phyloP scores from a whole-genome alignment of 2,113 vertebrate species.

The Eulemur macaco region DNA sequence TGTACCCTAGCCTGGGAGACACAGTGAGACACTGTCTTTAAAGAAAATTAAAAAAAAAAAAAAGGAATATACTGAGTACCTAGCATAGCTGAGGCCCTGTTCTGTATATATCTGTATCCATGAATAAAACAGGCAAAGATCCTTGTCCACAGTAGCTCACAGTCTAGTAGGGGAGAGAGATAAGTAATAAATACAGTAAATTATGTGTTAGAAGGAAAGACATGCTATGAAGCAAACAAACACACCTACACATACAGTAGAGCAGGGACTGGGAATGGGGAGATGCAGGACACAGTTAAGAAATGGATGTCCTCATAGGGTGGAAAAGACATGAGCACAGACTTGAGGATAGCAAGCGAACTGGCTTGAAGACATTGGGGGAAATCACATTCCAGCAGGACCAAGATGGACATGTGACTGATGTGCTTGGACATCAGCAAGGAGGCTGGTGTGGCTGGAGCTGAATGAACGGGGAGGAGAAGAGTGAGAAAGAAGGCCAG shows the following conservation, averaged over 20 bases:
- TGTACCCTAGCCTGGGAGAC: too few relatives aligned
- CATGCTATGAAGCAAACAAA: background rate
- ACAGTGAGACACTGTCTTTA: too few relatives aligned
- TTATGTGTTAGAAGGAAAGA: background rate
- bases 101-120: background rate
- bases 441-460: background rate
- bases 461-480: background rate
- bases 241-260: background rate
- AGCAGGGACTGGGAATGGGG: background rate
- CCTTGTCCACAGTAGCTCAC: background rate
- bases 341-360: background rate
- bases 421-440: background rate
- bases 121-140: background rate
- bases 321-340: background rate
- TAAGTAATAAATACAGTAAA: background rate
- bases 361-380: background rate
- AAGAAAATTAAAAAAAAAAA: too few relatives aligned
- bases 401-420: background rate
- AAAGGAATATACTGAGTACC: background rate
- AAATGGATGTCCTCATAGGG: background rate
- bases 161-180: background rate
- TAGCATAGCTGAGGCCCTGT: background rate
- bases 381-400: rapidly evolving
- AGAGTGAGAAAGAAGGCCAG: background rate
- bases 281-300: background rate